Conservation (phyloP, 2,113 vertebrate genomes). For the Rhadina sibilatrix region DNA sequence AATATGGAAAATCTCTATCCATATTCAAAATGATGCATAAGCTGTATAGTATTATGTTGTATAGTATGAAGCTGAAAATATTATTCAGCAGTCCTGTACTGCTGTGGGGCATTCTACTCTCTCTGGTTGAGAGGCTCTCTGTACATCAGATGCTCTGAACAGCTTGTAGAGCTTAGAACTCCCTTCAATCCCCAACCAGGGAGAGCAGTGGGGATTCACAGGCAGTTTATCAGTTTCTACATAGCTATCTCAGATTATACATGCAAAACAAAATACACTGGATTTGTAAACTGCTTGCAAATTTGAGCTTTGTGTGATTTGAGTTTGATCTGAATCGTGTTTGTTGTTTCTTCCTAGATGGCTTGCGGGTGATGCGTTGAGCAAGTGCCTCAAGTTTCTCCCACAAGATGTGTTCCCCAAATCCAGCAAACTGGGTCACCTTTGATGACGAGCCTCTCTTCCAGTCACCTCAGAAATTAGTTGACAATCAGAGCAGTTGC, state of each 20-base stretch:
- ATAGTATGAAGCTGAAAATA: background rate
- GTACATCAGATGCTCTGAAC: background rate
- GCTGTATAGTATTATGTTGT: background rate
- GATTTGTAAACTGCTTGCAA: background rate
- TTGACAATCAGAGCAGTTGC: conserved; percentile 72
- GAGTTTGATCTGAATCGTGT: background rate
- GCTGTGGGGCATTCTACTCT: background rate
- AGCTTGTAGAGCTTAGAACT: background rate
- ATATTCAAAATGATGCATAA: background rate
- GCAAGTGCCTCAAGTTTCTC: background rate
- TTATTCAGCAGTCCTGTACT: background rate
- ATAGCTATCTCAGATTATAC: background rate
- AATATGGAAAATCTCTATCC: background rate
- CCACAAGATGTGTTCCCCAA: conserved; percentile 87
- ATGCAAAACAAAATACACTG: background rate
- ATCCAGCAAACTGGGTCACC: conserved; percentile 93
- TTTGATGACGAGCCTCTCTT: conserved; percentile 89
- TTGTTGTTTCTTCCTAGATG: conserved; percentile 57
- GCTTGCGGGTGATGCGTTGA: background rate
- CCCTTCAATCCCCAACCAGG: background rate
- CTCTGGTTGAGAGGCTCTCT: background rate
- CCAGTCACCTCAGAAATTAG: conserved; percentile 79
- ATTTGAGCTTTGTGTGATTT: background rate
- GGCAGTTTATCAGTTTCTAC: background rate
- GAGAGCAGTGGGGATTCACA: background rate